A percentile compares a stretch with the other conserved stretches of the same genome.
phyloP scores from a whole-genome alignment of 2,888 invertebrate genomes.

The Nomada ruficornis region DNA sequence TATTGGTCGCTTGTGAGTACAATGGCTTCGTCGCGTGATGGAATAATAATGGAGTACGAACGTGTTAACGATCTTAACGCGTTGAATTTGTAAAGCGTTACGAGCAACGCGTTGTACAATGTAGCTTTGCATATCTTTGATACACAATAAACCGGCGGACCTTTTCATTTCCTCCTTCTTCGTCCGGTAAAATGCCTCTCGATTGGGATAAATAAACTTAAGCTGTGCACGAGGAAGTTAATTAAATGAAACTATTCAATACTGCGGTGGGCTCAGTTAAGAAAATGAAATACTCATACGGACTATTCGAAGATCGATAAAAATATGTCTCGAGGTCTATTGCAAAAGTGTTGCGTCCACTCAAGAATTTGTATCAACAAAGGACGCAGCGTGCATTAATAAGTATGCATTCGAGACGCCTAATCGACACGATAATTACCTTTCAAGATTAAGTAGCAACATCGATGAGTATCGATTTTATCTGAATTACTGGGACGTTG shows the following conservation, averaged over 20 bases:
- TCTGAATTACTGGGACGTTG: constrained; percentile 11
- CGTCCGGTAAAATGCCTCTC: too few relatives aligned
- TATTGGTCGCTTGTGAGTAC: constrained; percentile 5
- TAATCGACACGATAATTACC: not conserved
- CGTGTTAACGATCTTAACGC: constrained; percentile 3
- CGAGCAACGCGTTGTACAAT: not conserved
- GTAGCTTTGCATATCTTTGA: not conserved
- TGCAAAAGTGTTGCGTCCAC: too few relatives aligned
- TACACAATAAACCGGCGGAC: not conserved
- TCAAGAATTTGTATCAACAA: not conserved
- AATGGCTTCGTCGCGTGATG: constrained; percentile 6
- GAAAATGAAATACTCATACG: too few relatives aligned
- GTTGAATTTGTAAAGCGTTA: not conserved
- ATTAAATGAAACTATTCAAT: not conserved
- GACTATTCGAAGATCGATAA: too few relatives aligned
- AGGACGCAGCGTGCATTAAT: not conserved
- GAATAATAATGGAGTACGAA: not conserved
- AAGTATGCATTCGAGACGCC: not conserved
- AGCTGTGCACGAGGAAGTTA: too few relatives aligned
- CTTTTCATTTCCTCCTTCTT: too few relatives aligned
- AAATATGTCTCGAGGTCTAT: not conserved
- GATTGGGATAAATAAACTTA: too few relatives aligned
- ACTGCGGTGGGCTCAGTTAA: not conserved
- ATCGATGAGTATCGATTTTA: constrained; percentile 6
- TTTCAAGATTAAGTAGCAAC: constrained; percentile 4